phyloP scores from a whole-genome alignment of 2,888 invertebrate species.

The Campoplex nolae region DNA sequence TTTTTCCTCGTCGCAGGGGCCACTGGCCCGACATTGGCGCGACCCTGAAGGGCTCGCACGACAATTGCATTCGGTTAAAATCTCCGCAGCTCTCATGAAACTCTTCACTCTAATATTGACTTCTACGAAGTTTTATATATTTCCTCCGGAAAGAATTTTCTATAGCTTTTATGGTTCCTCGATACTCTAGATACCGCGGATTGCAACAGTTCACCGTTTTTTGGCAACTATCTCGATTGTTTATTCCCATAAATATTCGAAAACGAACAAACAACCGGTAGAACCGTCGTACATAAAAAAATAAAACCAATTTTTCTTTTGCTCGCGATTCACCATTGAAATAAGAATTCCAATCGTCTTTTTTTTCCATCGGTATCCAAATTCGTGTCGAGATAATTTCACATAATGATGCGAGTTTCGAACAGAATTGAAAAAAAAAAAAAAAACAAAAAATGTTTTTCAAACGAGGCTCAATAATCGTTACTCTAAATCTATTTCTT shows the following conservation, averaged over 20 bases:
- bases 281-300: background rate
- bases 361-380: background rate
- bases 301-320: background rate
- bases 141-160: background rate
- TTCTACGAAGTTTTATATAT: background rate
- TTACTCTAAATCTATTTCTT: background rate
- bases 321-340: background rate
- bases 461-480: background rate
- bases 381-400: too few species aligned
- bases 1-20: slow-evolving; percentile 58
- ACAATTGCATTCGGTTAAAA: slow-evolving; percentile 50
- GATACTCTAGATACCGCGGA: background rate
- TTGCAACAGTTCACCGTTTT: background rate
- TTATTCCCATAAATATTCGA: background rate
- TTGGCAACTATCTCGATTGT: background rate
- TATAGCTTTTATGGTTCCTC: background rate
- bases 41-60: slow-evolving; percentile 69
- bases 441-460: background rate
- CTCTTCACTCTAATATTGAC: background rate
- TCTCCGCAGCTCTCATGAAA: slow-evolving; percentile 3
- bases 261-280: too few species aligned
- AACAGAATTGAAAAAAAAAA: background rate
- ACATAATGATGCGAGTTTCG: background rate
- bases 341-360: background rate
- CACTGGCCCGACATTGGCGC: slow-evolving; percentile 76